These are phyloP conservation scores for Dromaius novaehollandiae DNA, from an alignment of 2,113 vertebrate genomes.

Conservation along the genomic window DNA sequence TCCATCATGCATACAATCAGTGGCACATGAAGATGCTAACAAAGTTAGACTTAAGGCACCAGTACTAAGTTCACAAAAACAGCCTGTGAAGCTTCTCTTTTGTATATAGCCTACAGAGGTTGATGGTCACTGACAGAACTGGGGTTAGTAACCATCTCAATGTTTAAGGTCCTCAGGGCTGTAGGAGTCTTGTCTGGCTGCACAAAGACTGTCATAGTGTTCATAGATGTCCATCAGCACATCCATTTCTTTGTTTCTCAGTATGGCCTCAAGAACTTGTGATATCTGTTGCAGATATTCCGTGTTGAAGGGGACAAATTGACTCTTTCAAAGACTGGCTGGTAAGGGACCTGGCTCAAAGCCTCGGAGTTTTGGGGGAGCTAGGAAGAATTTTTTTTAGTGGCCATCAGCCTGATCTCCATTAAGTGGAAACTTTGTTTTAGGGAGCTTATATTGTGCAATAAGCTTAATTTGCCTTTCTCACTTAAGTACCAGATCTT, in stretches of 20 bases:
- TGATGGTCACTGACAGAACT: background rate
- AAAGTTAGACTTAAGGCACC: background rate
- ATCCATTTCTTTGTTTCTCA: background rate
- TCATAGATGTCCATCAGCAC: background rate
- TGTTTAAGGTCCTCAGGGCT: background rate
- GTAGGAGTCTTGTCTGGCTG: background rate
- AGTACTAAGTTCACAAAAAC: background rate
- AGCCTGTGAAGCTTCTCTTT: background rate
- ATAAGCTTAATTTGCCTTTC: constrained; percentile 16
- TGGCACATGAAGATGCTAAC: background rate
- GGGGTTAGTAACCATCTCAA: too few relatives aligned
- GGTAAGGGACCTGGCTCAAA: background rate
- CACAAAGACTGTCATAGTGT: background rate
- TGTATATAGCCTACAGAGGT: background rate
- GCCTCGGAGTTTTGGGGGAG: background rate
- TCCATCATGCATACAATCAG: background rate
- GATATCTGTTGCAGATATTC: background rate
- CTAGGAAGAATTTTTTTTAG: background rate
- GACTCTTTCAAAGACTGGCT: background rate
- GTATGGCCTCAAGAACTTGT: background rate
- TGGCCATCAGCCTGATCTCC: background rate
- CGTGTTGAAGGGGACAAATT: background rate
- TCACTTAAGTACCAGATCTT: background rate
- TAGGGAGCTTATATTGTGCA: background rate
- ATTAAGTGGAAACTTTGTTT: background rate